Evolutionary conservation across 2,888 invertebrate species (phyloP).

Genomic region (Microplitis deprimator): DNA sequence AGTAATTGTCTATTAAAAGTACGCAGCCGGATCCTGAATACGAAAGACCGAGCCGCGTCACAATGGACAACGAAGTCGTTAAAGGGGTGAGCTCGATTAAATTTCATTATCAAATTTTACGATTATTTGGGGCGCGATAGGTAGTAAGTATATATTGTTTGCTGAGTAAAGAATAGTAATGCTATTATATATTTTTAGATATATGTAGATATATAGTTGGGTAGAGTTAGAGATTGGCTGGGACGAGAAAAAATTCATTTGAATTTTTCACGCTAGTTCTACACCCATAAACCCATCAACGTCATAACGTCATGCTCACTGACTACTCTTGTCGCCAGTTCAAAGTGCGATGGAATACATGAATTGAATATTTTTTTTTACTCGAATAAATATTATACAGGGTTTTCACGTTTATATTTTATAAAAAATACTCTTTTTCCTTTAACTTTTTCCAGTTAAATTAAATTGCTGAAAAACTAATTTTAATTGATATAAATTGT

Average conservation of each 20-base stretch:
- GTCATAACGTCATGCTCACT: constrained; percentile 6
- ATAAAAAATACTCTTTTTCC: too few species aligned
- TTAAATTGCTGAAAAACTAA: not conserved
- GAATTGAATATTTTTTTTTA: too few species aligned
- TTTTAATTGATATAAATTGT: not conserved
- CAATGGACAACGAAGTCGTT: constrained; percentile 60
- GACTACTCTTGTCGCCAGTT: not conserved
- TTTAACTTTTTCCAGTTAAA: too few species aligned
- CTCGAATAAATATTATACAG: too few species aligned
- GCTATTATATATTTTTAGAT: constrained; percentile 24
- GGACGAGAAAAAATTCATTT: constrained; percentile 53
- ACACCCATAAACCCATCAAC: constrained; percentile 15
- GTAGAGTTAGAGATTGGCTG: constrained; percentile 36
- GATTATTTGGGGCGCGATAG: constrained; percentile 64
- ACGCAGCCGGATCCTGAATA: constrained; percentile 49
- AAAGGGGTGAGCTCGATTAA: constrained; percentile 64
- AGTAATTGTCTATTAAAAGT: constrained; percentile 68
- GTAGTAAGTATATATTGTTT: constrained; percentile 1
- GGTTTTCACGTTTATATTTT: too few species aligned
- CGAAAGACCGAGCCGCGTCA: constrained; percentile 42
- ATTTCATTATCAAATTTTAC: constrained; percentile 70
- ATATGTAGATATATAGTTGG: not conserved
- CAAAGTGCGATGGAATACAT: too few species aligned
- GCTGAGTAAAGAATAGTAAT: constrained; percentile 31
- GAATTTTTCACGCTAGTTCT: constrained; percentile 47